Conservation (phyloP, 2,888 invertebrate genomes). For the Pristionchus japonicus region DNA sequence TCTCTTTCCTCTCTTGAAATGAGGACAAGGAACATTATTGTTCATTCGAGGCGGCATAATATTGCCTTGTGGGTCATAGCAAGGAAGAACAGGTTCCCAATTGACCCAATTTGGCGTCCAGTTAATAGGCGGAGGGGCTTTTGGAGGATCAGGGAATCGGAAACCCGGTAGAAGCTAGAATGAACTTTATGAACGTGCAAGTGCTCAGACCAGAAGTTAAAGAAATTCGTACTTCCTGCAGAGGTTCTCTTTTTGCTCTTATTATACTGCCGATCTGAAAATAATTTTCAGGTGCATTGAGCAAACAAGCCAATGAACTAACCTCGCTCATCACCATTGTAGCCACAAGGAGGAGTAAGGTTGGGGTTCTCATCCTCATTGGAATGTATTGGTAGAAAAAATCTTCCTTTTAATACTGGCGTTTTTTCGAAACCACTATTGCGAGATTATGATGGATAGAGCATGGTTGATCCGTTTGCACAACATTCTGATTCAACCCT, state of each 20-base stretch:
- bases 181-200: too few relatives aligned
- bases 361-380: not conserved
- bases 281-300: not conserved
- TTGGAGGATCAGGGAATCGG: not conserved
- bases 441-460: not conserved
- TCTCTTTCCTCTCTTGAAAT: not conserved
- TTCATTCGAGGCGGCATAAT: not conserved
- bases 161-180: not conserved
- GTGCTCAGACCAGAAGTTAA: too few relatives aligned
- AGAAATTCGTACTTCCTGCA: too few relatives aligned
- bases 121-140: not conserved
- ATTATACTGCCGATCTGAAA: not conserved
- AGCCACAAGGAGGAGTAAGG: not conserved
- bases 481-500: not conserved
- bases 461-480: not conserved
- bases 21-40: not conserved
- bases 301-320: not conserved
- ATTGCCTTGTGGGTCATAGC: not conserved
- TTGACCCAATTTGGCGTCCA: not conserved
- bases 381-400: not conserved
- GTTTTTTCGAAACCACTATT: not conserved
- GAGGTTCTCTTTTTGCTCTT: not conserved
- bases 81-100: not conserved
- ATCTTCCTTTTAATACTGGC: not conserved
- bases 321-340: not conserved